phyloP scores from a whole-genome alignment of 30 jellyfish, hydroid and myxozoan genomes.

The Aurelia coerulea region DNA sequence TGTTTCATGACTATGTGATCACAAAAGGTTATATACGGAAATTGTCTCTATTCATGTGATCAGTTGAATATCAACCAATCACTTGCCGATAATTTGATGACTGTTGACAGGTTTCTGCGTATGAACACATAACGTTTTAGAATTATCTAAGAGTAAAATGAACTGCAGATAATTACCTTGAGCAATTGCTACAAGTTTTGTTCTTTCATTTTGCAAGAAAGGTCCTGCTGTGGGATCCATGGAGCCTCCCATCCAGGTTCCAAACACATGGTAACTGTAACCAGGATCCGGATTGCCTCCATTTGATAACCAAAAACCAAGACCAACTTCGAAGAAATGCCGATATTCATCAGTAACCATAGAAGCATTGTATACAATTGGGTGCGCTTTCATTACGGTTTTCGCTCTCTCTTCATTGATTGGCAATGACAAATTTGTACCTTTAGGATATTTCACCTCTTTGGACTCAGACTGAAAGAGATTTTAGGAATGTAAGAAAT shows the following conservation, averaged over 20 bases:
- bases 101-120: too few species aligned
- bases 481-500: too few species aligned
- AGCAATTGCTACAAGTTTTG: slow-evolving; percentile 67
- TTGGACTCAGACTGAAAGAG: slow-evolving; percentile 37
- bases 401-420: slow-evolving; percentile 49
- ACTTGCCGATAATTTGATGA: too few species aligned
- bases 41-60: too few species aligned
- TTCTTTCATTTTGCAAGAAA: slow-evolving; percentile 9
- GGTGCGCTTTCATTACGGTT: slow-evolving; percentile 78
- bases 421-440: slow-evolving; percentile 68
- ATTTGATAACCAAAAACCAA: slow-evolving; percentile 93
- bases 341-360: slow-evolving; percentile 56
- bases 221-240: slow-evolving; percentile 78
- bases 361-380: slow-evolving; percentile 78
- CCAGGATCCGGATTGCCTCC: slow-evolving; percentile 90
- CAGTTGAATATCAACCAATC: too few species aligned
- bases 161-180: slow-evolving; percentile 65
- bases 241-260: slow-evolving; percentile 93
- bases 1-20: too few species aligned
- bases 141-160: too few species aligned
- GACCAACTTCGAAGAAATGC: slow-evolving; percentile 89
- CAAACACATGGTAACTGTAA: slow-evolving; percentile 71
- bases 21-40: too few species aligned
- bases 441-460: slow-evolving; percentile 29
- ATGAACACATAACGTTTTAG: too few species aligned